Evolutionary conservation across 2,888 invertebrate genomes (phyloP).

Genomic region (Poecilus cupreus): DNA sequence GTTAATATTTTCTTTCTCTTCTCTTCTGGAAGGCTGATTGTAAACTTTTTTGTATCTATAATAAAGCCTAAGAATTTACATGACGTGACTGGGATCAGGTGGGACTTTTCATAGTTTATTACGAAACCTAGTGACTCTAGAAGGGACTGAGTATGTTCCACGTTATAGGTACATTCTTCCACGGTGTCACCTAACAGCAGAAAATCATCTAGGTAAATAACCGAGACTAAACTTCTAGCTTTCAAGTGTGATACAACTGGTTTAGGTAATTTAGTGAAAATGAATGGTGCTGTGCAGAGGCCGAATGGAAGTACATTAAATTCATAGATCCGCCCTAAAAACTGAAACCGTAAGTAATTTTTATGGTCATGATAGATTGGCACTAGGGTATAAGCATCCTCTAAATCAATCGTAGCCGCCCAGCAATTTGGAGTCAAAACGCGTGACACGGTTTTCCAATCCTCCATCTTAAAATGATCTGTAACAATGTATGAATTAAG

Average conservation of each 20-base stretch:
- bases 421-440: conserved; percentile 32
- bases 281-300: conserved; percentile 58
- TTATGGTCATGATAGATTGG: conserved; percentile 51
- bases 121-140: too few relatives aligned
- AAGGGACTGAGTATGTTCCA: too few relatives aligned
- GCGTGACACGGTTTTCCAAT: conserved; percentile 40
- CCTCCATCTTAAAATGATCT: conserved; percentile 60
- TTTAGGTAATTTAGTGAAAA: conserved; percentile 62
- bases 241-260: conserved; percentile 53
- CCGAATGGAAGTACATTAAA: conserved; percentile 61
- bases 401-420: conserved; percentile 56
- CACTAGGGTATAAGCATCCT: conserved; percentile 60
- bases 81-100: not conserved
- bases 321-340: conserved; percentile 60
- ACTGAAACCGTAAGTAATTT: conserved; percentile 60
- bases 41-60: not conserved
- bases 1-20: not conserved
- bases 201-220: conserved; percentile 63
- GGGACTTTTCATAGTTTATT: conserved; percentile 59
- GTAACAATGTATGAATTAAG: conserved; percentile 54
- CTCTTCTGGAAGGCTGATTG: not conserved
- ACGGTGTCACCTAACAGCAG: conserved; percentile 58
- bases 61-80: not conserved
- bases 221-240: conserved; percentile 57
- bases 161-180: conserved; percentile 54